Evolutionary conservation across 2,888 invertebrate genomes (phyloP).

Genomic region (Artemia sp.): DNA sequence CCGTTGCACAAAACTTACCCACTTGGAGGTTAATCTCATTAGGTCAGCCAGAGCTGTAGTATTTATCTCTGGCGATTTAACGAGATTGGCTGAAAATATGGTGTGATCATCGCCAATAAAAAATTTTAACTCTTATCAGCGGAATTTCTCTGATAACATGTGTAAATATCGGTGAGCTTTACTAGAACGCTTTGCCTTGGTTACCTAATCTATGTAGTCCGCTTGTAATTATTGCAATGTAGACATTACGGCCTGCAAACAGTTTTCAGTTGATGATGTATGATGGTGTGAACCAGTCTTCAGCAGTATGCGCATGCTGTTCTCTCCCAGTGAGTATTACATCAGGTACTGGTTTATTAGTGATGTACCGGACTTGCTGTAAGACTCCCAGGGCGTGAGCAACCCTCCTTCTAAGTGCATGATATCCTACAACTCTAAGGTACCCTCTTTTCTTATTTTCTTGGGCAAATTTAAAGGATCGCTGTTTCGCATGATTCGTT

Average conservation of each 20-base stretch:
- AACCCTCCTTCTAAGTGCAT: conserved; percentile 8
- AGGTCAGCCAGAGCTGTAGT: conserved; percentile 6
- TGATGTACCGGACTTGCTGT: conserved; percentile 69
- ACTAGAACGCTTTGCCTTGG: conserved; percentile 8
- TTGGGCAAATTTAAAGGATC: too few relatives aligned
- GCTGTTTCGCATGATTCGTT: too few relatives aligned
- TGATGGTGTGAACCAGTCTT: neutral
- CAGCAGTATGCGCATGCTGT: conserved; percentile 1
- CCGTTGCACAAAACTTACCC: conserved; percentile 6
- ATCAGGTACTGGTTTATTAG: conserved; percentile 86
- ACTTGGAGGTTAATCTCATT: conserved; percentile 11
- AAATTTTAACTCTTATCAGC: conserved; percentile 1
- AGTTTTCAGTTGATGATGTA: conserved; percentile 6
- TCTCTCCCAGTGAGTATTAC: conserved; percentile 72
- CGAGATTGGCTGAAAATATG: conserved; percentile 2
- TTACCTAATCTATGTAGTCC: conserved; percentile 4
- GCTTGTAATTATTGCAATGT: too few relatives aligned
- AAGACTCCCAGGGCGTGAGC: conserved; percentile 46
- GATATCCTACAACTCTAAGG: neutral
- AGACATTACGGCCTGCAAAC: too few relatives aligned
- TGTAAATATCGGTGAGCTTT: conserved; percentile 11
- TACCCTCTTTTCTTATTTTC: too few relatives aligned
- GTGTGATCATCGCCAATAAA: conserved; percentile 4
- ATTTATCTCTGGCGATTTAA: neutral
- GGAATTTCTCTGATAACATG: conserved; percentile 6